Base-by-base conservation (phyloP, 2,113 vertebrate species). In the Origma solitaria region DNA sequence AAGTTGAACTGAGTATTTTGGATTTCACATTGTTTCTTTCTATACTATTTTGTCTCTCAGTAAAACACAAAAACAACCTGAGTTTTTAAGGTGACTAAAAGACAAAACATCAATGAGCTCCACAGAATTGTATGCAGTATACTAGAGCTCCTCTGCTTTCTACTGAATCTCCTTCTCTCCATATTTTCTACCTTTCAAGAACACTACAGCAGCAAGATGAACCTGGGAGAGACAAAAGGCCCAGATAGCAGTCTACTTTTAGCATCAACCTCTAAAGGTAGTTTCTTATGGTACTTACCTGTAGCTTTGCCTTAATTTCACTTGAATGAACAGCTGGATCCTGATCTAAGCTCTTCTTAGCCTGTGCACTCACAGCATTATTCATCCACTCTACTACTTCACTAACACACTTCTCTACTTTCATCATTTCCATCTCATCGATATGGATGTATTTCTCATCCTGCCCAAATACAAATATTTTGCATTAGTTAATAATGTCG, bases 321-420 rank as follows among this genome's bases (percentile, higher is more conserved):
- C 93, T 94, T 33, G 94, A 96, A 80, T 56, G 95, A 28, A 98
- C 97, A 60, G 96, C 96, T 1, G 98, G 98, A 80, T 98, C 97
- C 81, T 98, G 97, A 81, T 98, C 95, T 20, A 97, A 97, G 70
- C 95, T 98, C 86, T 96, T 97, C 94, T 97, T 98, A 51, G 98
- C 97, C 85, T 98, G 98, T 27, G 97, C 97, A 38, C 97, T 98
- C 91, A 98, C 97, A 85, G 96, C 90, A n/a, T 97, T 98, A 87
- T 97, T 98, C 98, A 98, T 98, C 98, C 98, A 98, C 66, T 98
- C 97, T 40, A 97, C 97, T 38, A 97, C 95, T 82, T 98, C 98
- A 30, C 97, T 94, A 42, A 98, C 97, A 92, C 97, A 97, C 58
- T 97, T 98, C 86, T 98, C 98, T 16, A 98, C 98, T 91, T 98